A percentile compares a stretch with the other conserved stretches of the same genome.
Evolutionary conservation across 2,797 vertebrate genomes (phyloP).

Genomic region (Sebastes diploproa): DNA sequence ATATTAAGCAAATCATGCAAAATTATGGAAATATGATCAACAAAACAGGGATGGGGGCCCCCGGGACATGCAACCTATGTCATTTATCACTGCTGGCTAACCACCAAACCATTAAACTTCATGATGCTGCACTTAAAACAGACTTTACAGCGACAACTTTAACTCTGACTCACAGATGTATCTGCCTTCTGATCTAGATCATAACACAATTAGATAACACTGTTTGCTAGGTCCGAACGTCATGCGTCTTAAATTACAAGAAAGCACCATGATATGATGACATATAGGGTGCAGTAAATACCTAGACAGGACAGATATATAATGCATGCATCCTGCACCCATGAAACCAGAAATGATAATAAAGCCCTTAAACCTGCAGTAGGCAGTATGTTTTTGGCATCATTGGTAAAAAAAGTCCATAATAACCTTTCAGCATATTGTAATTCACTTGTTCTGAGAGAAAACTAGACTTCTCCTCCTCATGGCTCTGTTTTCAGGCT

Average conservation of each 20-base stretch:
- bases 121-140: not conserved
- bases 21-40: conserved; percentile 42
- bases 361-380: not conserved
- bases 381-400: too few relatives aligned
- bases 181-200: not conserved
- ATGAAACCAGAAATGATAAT: not conserved
- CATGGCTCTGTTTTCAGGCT: not conserved
- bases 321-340: not conserved
- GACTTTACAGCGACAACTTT: not conserved
- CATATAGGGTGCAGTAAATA: not conserved
- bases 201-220: not conserved
- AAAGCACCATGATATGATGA: not conserved
- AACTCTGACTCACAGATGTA: not conserved
- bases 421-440: too few relatives aligned
- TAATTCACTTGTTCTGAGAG: too few relatives aligned
- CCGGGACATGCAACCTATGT: not conserved
- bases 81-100: not conserved
- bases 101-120: not conserved
- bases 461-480: too few relatives aligned
- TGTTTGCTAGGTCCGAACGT: not conserved
- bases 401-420: too few relatives aligned
- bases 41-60: not conserved
- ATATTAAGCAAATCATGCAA: conserved; percentile 56
- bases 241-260: not conserved
- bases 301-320: not conserved